Conservation (phyloP, 2,797 vertebrate genomes). For the Malacoraja senta region DNA sequence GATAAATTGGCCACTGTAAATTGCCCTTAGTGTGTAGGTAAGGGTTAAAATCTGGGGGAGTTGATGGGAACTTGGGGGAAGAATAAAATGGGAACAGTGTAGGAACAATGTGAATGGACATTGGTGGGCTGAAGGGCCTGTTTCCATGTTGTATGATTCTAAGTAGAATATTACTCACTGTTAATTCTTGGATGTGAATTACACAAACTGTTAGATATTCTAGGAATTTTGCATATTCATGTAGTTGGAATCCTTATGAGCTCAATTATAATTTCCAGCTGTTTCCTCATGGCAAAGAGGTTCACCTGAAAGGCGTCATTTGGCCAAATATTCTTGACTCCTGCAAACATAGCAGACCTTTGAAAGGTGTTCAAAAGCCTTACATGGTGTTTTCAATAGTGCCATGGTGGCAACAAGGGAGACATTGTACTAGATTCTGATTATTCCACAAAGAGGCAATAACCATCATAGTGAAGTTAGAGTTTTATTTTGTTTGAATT, state of each 20-base stretch:
- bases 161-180: too few relatives aligned
- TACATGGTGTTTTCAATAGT: not conserved
- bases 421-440: not conserved
- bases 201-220: not conserved
- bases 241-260: not conserved
- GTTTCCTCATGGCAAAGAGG: not conserved
- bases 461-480: too few relatives aligned
- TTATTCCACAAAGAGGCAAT: too few relatives aligned
- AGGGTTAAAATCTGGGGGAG: too few relatives aligned
- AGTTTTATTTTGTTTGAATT: not conserved
- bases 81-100: too few relatives aligned
- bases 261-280: not conserved
- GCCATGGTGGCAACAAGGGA: not conserved
- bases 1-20: too few relatives aligned
- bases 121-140: too few relatives aligned
- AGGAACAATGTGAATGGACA: too few relatives aligned
- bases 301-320: not conserved
- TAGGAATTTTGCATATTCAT: not conserved
- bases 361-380: not conserved
- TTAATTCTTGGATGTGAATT: constrained; percentile 10
- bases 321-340: not conserved
- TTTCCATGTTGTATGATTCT: too few relatives aligned
- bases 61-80: too few relatives aligned
- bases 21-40: too few relatives aligned
- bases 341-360: not conserved